phyloP scores from a whole-genome alignment of 2,888 invertebrate species.

The Stenichneumon culpator region DNA sequence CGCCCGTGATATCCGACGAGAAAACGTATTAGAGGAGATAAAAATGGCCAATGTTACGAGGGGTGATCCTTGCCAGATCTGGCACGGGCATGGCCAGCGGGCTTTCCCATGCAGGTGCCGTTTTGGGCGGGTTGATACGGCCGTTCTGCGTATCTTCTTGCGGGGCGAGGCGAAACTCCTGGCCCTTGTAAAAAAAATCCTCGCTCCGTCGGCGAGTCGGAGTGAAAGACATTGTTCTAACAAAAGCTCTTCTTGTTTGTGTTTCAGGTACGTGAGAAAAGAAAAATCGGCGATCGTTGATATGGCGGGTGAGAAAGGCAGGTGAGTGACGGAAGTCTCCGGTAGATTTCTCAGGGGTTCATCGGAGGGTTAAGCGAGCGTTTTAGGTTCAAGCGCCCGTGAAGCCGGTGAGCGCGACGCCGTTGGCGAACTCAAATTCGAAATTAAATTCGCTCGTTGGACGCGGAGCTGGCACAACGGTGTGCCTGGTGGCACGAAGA shows the following conservation, averaged over 20 bases:
- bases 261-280: slow-evolving; percentile 76
- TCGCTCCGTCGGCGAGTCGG: neutral
- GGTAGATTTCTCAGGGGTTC: slow-evolving; percentile 16
- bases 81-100: neutral
- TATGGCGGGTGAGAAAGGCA: slow-evolving; percentile 38
- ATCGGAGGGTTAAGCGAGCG: slow-evolving; percentile 59
- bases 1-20: slow-evolving; percentile 15
- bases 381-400: slow-evolving; percentile 58
- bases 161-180: neutral
- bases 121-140: neutral
- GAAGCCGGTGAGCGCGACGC: slow-evolving; percentile 36
- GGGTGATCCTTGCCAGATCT: neutral
- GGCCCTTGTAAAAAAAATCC: neutral
- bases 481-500: slow-evolving; percentile 23
- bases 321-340: slow-evolving; percentile 61
- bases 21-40: slow-evolving; percentile 29
- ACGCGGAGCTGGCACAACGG: slow-evolving; percentile 15
- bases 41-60: slow-evolving; percentile 5
- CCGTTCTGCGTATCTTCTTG: neutral
- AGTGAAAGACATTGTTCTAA: neutral
- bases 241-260: slow-evolving; percentile 62
- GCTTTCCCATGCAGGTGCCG: neutral
- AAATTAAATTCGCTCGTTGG: slow-evolving; percentile 65
- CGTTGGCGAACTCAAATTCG: slow-evolving; percentile 54
- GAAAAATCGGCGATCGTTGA: slow-evolving; percentile 46